A percentile compares a stretch with the other conserved stretches of the same genome.
Evolutionary conservation across 2,888 invertebrate genomes (phyloP).

Genomic region (Machimus atricapillus): DNA sequence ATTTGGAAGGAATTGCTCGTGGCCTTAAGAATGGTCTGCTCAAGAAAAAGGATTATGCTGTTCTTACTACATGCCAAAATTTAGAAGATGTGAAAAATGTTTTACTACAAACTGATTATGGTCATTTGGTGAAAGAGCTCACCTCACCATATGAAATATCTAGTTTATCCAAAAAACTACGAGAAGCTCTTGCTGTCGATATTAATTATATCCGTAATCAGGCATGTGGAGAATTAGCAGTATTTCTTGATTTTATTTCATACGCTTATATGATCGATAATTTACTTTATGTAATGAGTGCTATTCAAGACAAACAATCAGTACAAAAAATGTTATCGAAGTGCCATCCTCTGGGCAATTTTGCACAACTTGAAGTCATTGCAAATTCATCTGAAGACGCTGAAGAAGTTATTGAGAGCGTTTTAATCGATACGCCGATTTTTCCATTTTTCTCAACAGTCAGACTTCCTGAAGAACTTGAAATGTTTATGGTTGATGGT

Average conservation of each 20-base stretch:
- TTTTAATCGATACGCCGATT: slow-evolving; percentile 95
- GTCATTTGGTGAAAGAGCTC: background rate
- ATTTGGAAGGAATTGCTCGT: background rate
- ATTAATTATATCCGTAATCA: slow-evolving; percentile 95
- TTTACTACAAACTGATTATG: background rate
- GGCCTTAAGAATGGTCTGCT: background rate
- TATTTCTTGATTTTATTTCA: slow-evolving; percentile 95
- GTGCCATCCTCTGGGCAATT: slow-evolving; percentile 94
- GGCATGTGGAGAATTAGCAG: slow-evolving; percentile 91
- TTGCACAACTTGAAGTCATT: slow-evolving; percentile 97
- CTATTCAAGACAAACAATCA: slow-evolving; percentile 93
- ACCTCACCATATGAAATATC: background rate
- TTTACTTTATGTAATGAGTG: slow-evolving; percentile 93
- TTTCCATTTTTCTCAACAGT: slow-evolving; percentile 98
- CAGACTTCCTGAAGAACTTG: slow-evolving; percentile 96
- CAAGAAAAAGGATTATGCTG: background rate
- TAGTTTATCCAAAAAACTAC: background rate
- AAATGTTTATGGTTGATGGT: slow-evolving; percentile 98
- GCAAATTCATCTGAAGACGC: slow-evolving; percentile 92
- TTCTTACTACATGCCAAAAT: background rate
- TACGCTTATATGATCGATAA: slow-evolving; percentile 99
- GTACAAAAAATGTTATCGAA: slow-evolving; percentile 95
- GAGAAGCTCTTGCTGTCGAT: slow-evolving; percentile 63
- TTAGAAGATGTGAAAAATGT: background rate
- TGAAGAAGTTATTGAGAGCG: slow-evolving; percentile 95